A percentile compares a stretch with the other conserved stretches of the same genome.
These are phyloP conservation scores for Spatulosminthurus flaviceps DNA, from an alignment of 2,888 invertebrate genomes.

Conservation along the genomic window DNA sequence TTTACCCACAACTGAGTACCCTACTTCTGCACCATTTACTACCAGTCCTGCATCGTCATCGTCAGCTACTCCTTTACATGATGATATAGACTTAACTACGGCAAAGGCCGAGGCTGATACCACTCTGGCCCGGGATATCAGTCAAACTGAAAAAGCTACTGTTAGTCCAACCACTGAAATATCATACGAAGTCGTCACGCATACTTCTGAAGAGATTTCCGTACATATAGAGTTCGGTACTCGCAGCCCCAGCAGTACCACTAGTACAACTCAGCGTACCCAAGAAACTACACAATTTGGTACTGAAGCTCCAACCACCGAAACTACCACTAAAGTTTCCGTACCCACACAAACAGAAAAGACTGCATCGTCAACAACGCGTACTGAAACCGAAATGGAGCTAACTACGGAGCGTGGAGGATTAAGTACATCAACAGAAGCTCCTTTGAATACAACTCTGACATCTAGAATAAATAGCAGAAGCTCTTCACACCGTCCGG, in stretches of 20 bases:
- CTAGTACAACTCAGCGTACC: neutral
- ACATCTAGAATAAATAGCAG: neutral
- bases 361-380: neutral
- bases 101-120: no score
- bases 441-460: neutral
- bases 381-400: neutral
- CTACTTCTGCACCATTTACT: neutral
- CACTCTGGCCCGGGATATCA: neutral
- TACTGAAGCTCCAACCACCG: neutral
- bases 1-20: neutral
- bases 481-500: neutral
- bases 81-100: neutral
- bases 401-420: neutral
- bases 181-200: neutral
- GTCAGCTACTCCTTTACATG: neutral
- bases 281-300: neutral
- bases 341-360: neutral
- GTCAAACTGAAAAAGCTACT: neutral
- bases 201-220: slow-evolving; percentile 5
- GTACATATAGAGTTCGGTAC: neutral
- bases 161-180: neutral
- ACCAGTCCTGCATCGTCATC: neutral
- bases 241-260: neutral
- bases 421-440: neutral
- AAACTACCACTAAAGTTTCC: neutral